phyloP scores from a whole-genome alignment of 2,797 vertebrate species.

The Clamator glandarius region DNA sequence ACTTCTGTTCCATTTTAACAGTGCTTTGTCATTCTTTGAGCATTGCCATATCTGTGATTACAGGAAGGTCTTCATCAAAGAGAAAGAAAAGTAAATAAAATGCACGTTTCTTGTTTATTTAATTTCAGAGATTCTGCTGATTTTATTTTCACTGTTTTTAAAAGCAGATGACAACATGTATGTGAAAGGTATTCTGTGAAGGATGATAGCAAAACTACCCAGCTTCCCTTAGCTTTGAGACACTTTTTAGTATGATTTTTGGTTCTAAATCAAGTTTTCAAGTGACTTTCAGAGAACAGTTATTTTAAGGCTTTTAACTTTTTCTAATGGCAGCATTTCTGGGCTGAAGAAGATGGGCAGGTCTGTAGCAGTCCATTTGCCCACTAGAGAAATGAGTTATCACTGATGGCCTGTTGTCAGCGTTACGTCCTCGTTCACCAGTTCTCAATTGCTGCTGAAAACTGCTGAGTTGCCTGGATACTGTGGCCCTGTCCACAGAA shows the following conservation, averaged over 20 bases:
- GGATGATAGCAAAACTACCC: background rate
- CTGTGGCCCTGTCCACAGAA: background rate
- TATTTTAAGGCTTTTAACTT: background rate
- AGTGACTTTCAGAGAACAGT: background rate
- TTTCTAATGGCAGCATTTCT: background rate
- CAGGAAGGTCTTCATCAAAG: background rate
- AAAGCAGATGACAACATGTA: accelerated
- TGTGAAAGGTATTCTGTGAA: background rate
- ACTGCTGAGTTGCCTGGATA: background rate
- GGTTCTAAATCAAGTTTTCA: background rate
- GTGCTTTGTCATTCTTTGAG: background rate
- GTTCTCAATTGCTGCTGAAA: background rate
- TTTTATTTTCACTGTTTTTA: background rate
- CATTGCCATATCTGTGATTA: background rate
- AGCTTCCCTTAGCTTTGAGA: background rate
- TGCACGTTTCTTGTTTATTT: background rate
- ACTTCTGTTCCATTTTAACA: background rate
- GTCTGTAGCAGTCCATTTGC: background rate
- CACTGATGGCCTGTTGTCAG: constrained; percentile 41
- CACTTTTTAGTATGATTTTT: background rate
- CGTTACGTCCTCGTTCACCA: background rate
- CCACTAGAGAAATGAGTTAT: accelerated
- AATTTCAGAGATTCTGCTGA: background rate
- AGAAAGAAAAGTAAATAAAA: background rate
- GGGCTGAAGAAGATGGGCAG: background rate